Evolutionary conservation across 2,888 invertebrate genomes (phyloP).

Genomic region (Leptopterna dolabrata): DNA sequence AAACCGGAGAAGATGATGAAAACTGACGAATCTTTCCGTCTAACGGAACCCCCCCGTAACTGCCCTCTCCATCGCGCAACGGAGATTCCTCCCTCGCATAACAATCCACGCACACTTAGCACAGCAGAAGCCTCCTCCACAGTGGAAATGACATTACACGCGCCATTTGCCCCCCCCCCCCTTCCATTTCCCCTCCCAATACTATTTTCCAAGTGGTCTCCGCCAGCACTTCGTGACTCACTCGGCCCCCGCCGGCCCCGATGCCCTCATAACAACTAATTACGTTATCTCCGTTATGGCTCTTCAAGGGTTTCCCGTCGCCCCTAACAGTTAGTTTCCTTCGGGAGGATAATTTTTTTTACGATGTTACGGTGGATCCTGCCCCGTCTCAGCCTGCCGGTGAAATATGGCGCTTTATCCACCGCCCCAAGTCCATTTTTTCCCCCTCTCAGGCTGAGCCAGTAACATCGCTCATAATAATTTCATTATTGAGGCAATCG

Average conservation of each 20-base stretch:
- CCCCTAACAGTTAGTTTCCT: background rate
- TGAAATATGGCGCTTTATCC: slow-evolving; percentile 10
- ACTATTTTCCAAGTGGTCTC: slow-evolving; percentile 2
- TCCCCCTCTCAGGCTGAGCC: no score
- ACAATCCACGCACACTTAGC: background rate
- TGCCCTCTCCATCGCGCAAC: no score
- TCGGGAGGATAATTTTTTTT: slow-evolving; percentile 25
- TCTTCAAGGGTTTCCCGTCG: background rate
- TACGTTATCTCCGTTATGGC: slow-evolving; percentile 22
- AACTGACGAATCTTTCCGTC: no score
- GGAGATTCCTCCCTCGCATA: background rate
- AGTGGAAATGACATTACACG: slow-evolving; percentile 23
- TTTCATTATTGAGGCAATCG: no score
- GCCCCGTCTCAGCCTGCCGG: background rate
- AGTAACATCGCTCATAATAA: no score
- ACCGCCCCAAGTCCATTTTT: background rate
- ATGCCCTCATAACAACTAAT: slow-evolving; percentile 18
- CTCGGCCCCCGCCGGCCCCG: background rate
- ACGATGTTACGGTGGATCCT: background rate
- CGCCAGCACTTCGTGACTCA: background rate
- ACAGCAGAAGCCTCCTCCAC: background rate
- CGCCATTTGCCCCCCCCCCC: background rate
- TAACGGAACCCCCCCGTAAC: no score
- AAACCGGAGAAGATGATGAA: no score
- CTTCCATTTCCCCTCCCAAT: no score